Evolutionary conservation across 2,888 invertebrate genomes (phyloP).

Genomic region (Athripsodes cinereus): DNA sequence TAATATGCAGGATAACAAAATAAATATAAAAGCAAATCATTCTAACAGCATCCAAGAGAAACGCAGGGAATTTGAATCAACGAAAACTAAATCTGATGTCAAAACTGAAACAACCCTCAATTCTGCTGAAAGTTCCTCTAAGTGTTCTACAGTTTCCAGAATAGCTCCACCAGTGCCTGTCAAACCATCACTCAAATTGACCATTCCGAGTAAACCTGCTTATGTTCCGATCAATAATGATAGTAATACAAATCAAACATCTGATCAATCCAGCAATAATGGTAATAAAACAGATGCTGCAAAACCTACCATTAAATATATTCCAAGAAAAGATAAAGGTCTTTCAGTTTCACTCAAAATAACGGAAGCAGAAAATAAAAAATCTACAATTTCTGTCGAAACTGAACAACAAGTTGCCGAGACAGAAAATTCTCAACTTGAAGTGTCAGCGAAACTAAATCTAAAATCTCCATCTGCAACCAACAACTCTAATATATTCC

Average conservation of each 20-base stretch:
- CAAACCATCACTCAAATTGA: slow-evolving; percentile 44
- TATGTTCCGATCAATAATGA: not conserved
- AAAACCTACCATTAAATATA: slow-evolving; percentile 4
- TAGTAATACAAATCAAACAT: not conserved
- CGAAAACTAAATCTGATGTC: not conserved
- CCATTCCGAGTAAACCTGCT: not conserved
- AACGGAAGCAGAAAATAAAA: not conserved
- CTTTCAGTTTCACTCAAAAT: slow-evolving; percentile 9
- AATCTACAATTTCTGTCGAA: not conserved
- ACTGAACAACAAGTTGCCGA: slow-evolving; percentile 2
- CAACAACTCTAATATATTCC: slow-evolving; percentile 11
- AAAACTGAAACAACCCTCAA: not conserved
- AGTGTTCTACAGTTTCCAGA: slow-evolving; percentile 37
- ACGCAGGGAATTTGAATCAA: too few species aligned
- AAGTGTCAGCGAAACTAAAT: slow-evolving; percentile 15
- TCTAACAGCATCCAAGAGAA: not conserved
- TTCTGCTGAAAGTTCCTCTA: slow-evolving; percentile 12
- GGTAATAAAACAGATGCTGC: not conserved
- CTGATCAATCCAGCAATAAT: not conserved
- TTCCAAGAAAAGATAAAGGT: slow-evolving; percentile 6
- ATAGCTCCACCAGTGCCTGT: slow-evolving; percentile 61
- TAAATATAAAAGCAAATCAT: not conserved
- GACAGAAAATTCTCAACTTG: not conserved
- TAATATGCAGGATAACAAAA: not conserved
- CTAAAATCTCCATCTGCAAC: slow-evolving; percentile 11